A percentile compares a stretch with the other conserved stretches of the same genome.
phyloP scores from a whole-genome alignment of 2,113 vertebrate genomes.

The Tympanuchus pallidicinctus region DNA sequence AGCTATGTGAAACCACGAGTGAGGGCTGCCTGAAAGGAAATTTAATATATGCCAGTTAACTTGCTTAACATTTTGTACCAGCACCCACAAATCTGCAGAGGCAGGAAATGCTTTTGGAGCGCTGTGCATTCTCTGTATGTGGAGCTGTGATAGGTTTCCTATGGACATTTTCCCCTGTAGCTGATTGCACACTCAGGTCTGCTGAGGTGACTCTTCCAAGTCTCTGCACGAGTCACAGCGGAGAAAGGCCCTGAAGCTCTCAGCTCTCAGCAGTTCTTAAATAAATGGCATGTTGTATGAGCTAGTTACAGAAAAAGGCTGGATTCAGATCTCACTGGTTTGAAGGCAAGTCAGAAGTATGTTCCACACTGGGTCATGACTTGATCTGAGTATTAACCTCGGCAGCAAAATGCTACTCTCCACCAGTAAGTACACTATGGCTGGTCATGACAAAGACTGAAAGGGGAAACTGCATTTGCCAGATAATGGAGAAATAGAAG shows the following conservation, averaged over 20 bases:
- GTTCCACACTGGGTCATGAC: accelerated
- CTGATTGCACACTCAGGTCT: not conserved
- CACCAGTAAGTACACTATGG: not conserved
- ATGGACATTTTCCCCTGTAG: not conserved
- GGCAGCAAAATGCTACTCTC: not conserved
- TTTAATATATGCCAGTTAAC: not conserved
- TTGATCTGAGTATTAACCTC: not conserved
- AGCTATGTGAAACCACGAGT: not conserved
- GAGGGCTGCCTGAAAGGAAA: not conserved
- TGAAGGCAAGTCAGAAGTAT: not conserved
- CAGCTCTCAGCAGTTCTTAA: not conserved
- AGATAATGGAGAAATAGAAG: not conserved
- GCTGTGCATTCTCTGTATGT: not conserved
- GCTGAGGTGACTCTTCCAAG: not conserved
- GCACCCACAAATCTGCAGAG: not conserved
- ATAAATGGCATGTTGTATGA: not conserved
- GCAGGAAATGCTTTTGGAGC: not conserved
- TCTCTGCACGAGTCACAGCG: not conserved
- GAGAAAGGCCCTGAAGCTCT: not conserved
- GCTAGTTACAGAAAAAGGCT: not conserved
- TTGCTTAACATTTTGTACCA: not conserved
- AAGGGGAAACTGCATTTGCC: not conserved
- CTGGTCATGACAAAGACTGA: accelerated
- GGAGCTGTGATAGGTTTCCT: not conserved
- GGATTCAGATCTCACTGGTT: not conserved